These are phyloP conservation scores for Drosophila sulfurigaster DNA, from an alignment of 1,140 invertebrate genomes.

Conservation along the genomic window DNA sequence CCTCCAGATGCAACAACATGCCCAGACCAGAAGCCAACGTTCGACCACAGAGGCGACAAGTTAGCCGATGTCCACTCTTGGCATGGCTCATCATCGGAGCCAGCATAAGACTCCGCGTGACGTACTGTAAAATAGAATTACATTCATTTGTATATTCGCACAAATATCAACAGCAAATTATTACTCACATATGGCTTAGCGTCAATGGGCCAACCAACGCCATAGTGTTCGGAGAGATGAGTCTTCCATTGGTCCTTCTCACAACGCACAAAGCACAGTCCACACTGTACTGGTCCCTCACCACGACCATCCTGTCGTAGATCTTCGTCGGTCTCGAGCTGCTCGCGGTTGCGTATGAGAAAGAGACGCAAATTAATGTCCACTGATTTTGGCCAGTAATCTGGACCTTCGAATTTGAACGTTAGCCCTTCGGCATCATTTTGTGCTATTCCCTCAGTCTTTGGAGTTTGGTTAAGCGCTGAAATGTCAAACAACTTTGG, in stretches of 20 bases:
- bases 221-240: slow-evolving; percentile 70
- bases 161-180: neutral
- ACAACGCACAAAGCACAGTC: slow-evolving; percentile 62
- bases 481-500: neutral
- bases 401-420: neutral
- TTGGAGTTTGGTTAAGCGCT: slow-evolving; percentile 8
- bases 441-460: neutral
- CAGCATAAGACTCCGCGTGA: slow-evolving; percentile 39
- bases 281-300: slow-evolving; percentile 58
- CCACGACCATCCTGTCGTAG: slow-evolving; percentile 50
- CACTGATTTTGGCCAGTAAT: neutral
- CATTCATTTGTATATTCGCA: neutral
- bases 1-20: slow-evolving; percentile 65
- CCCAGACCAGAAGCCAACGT: slow-evolving; percentile 58
- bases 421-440: neutral
- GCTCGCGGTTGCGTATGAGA: slow-evolving; percentile 62
- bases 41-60: slow-evolving; percentile 66
- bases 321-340: slow-evolving; percentile 58
- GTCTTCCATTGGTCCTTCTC: slow-evolving; percentile 33
- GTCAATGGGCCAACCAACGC: slow-evolving; percentile 65
- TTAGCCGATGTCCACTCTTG: slow-evolving; percentile 27
- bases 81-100: slow-evolving; percentile 46
- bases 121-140: slow-evolving; percentile 2
- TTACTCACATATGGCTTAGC: slow-evolving; percentile 32
- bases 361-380: slow-evolving; percentile 60